Base-by-base conservation (phyloP, 2,797 vertebrate genomes). In the Tragopan temminckii region DNA sequence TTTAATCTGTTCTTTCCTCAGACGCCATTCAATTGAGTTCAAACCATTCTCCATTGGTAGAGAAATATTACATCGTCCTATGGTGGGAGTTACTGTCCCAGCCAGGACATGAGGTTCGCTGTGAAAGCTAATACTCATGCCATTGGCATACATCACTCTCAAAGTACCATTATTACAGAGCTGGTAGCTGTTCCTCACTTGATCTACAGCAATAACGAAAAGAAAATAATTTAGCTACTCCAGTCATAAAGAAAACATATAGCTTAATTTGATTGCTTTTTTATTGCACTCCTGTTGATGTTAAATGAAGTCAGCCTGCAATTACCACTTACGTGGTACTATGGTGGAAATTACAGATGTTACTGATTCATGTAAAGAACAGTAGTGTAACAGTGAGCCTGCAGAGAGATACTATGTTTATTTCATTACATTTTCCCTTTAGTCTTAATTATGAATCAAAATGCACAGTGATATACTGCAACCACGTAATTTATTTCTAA, bases 121-220 rank as follows among this genome's bases (percentile, higher is more conserved):
- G 97, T 99, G 99, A 97, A 99, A 99, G 97, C 99, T 99, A 98
- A 99, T 99, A 31, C 98, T 99, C 99, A 99, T 99, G 50, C 99
- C 99, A 31, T 99, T 99, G 95, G 99, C 99, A 33, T 99, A 99
- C 99, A 99, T 98, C 96, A 99, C 99, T 96, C 99, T 98, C 97
- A 99, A 98, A 62, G 99, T 99, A 63, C 99, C 99, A 9, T 99
- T 99, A 96, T 99, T 99, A 95, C 99, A 99, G 95, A 99, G 98
- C 98, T 99, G 99, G 97, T 99, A 99, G 98, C 98, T 99, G 98
- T 99, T 99, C 96, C 99, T 98, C 96, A 99, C 99, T 98, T 99
- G 99, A 98, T 99, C 99, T 99, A 98, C 95, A 97, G 96, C 94
- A 96, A 97, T 75, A 95, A 96, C 85, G 94, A 93, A 95, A 86